Evolutionary conservation across 1,140 invertebrate genomes (phyloP).

Genomic region (Cardiocondyla obscurior): DNA sequence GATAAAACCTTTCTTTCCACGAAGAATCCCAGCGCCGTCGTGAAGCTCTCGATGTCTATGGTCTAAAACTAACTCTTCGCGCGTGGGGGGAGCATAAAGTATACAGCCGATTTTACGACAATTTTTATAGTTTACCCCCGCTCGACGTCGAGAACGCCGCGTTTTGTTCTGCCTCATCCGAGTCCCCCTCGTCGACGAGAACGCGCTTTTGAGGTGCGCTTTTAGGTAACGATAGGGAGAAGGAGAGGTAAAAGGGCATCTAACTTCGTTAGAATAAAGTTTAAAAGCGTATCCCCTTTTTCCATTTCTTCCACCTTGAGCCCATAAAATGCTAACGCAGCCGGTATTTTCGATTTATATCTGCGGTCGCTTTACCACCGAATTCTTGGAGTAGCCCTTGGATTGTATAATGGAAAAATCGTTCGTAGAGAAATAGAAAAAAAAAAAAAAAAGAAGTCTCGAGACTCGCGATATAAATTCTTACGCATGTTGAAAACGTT

Average conservation of each 20-base stretch:
- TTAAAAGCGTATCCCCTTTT: slow-evolving; percentile 42
- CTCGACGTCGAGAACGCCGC: slow-evolving; percentile 21
- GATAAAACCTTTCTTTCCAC: slow-evolving; percentile 29
- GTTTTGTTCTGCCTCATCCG: slow-evolving; percentile 37
- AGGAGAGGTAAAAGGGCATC: not conserved
- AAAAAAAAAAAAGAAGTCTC: not conserved
- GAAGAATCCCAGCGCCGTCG: slow-evolving; percentile 1
- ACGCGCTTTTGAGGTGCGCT: not conserved
- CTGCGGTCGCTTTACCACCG: not conserved
- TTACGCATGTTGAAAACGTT: not conserved
- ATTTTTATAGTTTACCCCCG: slow-evolving; percentile 63
- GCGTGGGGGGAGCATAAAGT: slow-evolving; percentile 26
- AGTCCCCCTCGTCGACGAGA: not conserved
- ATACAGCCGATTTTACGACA: slow-evolving; percentile 57
- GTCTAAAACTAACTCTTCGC: slow-evolving; percentile 33
- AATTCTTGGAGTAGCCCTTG: not conserved
- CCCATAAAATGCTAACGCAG: slow-evolving; percentile 61
- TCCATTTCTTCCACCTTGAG: not conserved
- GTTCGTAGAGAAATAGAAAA: too few species aligned
- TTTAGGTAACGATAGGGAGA: slow-evolving; percentile 6
- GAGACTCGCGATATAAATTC: not conserved
- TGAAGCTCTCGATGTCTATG: not conserved
- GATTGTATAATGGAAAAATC: not conserved
- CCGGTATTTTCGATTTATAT: slow-evolving; percentile 37
- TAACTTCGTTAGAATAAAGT: slow-evolving; percentile 8